A percentile compares a stretch with the other conserved stretches of the same genome.
Conservation (phyloP, 2,888 invertebrate genomes). For the Hyposoter dolosus region DNA sequence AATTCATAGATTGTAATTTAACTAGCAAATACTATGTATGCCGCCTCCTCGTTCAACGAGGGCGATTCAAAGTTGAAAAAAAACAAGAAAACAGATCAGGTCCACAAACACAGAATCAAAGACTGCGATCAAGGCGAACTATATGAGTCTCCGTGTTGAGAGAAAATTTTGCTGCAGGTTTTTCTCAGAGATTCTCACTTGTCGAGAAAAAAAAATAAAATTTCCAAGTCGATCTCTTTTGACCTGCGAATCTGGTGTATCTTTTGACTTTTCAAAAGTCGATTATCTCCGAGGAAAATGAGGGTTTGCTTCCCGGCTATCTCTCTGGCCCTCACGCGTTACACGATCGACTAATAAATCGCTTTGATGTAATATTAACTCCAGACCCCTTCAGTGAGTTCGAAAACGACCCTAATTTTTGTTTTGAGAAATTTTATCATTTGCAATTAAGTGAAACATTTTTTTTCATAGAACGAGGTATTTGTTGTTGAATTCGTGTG, state of each 20-base stretch:
- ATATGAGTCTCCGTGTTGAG: not conserved
- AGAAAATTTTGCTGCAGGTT: not conserved
- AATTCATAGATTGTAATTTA: constrained; percentile 51
- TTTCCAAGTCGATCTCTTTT: not conserved
- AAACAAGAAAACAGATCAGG: constrained; percentile 18
- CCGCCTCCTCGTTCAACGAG: constrained; percentile 56
- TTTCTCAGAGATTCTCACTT: constrained; percentile 1
- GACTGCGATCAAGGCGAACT: not conserved
- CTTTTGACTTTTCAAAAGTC: not conserved
- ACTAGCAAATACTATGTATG: constrained; percentile 4
- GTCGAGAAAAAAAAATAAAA: not conserved
- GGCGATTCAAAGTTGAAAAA: constrained; percentile 6
- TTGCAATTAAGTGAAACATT: too few species aligned
- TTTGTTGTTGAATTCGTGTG: too few species aligned
- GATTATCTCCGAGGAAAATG: not conserved
- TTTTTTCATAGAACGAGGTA: too few species aligned
- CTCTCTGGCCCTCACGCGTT: not conserved
- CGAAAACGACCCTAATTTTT: too few species aligned
- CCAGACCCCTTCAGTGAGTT: not conserved
- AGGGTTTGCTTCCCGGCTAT: not conserved
- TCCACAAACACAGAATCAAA: constrained; percentile 5
- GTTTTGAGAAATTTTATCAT: too few species aligned
- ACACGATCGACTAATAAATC: not conserved
- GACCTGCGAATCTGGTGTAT: not conserved
- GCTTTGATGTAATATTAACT: not conserved